Evolutionary conservation across 2,113 vertebrate genomes (phyloP).

Genomic region (Lagopus leucura): DNA sequence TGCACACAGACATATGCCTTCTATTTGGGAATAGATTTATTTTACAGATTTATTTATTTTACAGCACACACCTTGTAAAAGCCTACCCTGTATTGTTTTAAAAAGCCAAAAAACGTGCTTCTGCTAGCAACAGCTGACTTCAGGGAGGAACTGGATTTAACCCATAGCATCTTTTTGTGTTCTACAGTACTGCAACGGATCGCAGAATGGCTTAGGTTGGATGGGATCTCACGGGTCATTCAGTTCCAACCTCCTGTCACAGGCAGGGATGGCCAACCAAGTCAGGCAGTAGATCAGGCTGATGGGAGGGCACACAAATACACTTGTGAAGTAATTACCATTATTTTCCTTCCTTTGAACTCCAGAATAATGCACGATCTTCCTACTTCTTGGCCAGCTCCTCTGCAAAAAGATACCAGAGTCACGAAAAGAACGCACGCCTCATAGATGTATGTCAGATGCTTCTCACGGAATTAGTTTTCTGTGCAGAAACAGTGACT

Average conservation of each 20-base stretch:
- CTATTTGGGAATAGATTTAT: not conserved
- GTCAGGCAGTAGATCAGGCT: too few species aligned
- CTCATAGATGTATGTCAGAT: rapidly evolving
- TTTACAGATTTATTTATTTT: not conserved
- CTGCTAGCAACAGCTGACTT: not conserved
- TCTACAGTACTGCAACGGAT: not conserved
- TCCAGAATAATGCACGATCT: slow-evolving; percentile 97
- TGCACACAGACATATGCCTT: not conserved
- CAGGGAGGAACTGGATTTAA: not conserved
- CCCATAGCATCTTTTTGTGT: not conserved
- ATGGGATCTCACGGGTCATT: too few species aligned
- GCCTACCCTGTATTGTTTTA: rapidly evolving
- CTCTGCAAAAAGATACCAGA: slow-evolving; percentile 76
- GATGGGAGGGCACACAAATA: not conserved
- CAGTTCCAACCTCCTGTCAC: too few species aligned
- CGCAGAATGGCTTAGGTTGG: too few species aligned
- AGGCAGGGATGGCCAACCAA: too few species aligned
- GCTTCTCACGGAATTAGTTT: not conserved
- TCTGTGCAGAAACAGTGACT: not conserved
- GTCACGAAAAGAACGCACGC: not conserved
- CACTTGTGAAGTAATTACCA: slow-evolving; percentile 79
- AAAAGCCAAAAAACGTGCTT: not conserved
- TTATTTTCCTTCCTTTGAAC: slow-evolving; percentile 99
- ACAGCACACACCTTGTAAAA: not conserved
- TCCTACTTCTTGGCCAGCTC: slow-evolving; percentile 97